phyloP scores from a whole-genome alignment of 2,797 vertebrate genomes.

The Petrocephalus sullivani region DNA sequence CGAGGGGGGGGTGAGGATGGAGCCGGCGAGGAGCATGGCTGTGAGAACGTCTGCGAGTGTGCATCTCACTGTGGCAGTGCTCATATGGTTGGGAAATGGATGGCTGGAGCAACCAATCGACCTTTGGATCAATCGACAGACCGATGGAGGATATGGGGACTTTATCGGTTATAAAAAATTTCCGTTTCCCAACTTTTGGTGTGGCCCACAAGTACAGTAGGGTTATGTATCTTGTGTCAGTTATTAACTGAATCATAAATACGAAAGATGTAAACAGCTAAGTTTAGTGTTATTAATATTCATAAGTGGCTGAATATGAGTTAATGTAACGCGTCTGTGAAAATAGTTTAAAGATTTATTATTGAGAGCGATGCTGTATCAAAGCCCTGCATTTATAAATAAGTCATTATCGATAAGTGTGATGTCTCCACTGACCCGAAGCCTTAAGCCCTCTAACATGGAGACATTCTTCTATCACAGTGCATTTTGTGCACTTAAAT shows the following conservation, averaged over 20 bases:
- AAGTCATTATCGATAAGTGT: constrained; percentile 60
- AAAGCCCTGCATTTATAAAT: constrained; percentile 58
- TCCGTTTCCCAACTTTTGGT: constrained; percentile 25
- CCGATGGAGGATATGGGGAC: constrained; percentile 43
- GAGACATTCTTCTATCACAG: constrained; percentile 37
- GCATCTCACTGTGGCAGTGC: constrained; percentile 19
- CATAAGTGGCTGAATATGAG: constrained; percentile 51
- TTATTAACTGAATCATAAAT: constrained; percentile 60
- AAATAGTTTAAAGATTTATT: constrained; percentile 55
- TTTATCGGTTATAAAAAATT: constrained; percentile 27
- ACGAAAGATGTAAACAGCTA: constrained; percentile 49
- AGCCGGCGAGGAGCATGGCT: constrained; percentile 19
- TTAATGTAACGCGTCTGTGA: constrained; percentile 45
- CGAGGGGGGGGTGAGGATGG: constrained; percentile 31
- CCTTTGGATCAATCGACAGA: not conserved
- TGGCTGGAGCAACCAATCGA: not conserved
- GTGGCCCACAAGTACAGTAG: constrained; percentile 39
- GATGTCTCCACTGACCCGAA: constrained; percentile 38
- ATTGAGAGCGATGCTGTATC: constrained; percentile 62
- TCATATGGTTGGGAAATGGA: not conserved
- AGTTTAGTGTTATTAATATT: constrained; percentile 52
- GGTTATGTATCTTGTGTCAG: constrained; percentile 56
- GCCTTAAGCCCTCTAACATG: constrained; percentile 25
- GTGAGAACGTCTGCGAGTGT: not conserved
- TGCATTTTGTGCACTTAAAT: constrained; percentile 32